Evolutionary conservation across 2,113 vertebrate species (phyloP), one percentile per base, ranked within the genome.

Genomic region (Erpornis zantholeuca): DNA sequence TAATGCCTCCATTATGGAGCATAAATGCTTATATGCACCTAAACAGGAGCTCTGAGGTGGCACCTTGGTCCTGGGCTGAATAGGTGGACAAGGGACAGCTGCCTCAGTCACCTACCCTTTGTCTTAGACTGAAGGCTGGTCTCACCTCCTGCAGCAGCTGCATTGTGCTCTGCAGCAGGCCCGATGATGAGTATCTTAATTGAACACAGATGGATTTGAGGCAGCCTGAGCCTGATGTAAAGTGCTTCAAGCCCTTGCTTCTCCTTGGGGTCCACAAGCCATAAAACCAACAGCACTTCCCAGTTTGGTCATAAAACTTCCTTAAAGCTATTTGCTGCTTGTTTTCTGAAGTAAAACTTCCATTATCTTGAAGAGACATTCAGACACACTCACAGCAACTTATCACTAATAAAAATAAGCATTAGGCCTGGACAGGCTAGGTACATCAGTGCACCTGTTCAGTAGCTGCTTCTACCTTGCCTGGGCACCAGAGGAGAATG

Each of bases 171-270:
- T 3, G 57, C 69, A 47, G 78, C 53, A 88, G 72, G 54, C 71
- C 38, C 0, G 0, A 24, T 2, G 20, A 69, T 53, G 49, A 45
- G 49, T 49, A 72, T 72, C 10, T 73, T 90, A 86, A 93, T 28
- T 92, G 91, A 86, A 71, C 85, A 90, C 82, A 83, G 82, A 85
- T 88, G 85, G 93, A 82, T 73, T 35, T 68, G 69, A 93, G 38
- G 71, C 79, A 95, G 66, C 33, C 57, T 64, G 77, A 81, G 76
- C 47, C 57, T 77, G 42, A 80, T 90, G 71, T 59, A 83, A 83
- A 91, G 52, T 68, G 76, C 35, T 94, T 87, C 80, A 28, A 95
- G 83, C 40, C 33, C 61, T 77, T 0, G 0, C 50, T 93, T 87
- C 63, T 81, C 75, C 92, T 63, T 63, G 28, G 60, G 68, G 72